Percentiles rank a stretch among this genome's conserved stretches.
These are phyloP conservation scores for Polietes domitor DNA, from an alignment of 2,888 invertebrate genomes.

Conservation along the genomic window DNA sequence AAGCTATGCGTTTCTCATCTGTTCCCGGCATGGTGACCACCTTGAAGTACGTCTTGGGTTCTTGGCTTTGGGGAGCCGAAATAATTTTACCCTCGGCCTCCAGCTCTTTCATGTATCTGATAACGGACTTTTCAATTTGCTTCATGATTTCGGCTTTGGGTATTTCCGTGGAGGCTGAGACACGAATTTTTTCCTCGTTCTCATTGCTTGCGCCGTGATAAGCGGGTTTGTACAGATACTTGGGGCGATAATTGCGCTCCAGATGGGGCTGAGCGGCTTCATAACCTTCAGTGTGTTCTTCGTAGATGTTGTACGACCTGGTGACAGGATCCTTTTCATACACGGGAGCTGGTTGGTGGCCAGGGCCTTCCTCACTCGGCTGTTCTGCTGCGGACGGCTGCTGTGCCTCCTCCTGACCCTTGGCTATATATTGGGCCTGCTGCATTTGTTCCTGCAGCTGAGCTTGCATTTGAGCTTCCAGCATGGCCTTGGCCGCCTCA, in stretches of 20 bases:
- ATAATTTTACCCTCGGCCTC: conserved; percentile 79
- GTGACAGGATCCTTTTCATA: conserved; percentile 77
- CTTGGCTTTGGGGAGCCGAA: conserved; percentile 71
- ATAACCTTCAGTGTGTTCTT: conserved; percentile 66
- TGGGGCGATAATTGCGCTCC: conserved; percentile 72
- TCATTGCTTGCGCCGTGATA: conserved; percentile 60
- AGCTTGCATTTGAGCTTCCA: conserved; percentile 65
- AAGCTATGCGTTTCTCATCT: conserved; percentile 74
- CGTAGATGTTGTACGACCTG: conserved; percentile 73
- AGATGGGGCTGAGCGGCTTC: conserved; percentile 49
- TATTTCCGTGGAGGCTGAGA: conserved; percentile 77
- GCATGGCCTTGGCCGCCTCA: conserved; percentile 48
- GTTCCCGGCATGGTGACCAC: conserved; percentile 69
- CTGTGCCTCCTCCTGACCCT: conserved; percentile 45
- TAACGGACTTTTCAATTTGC: conserved; percentile 80
- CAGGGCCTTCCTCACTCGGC: conserved; percentile 33
- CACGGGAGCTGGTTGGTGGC: conserved; percentile 70
- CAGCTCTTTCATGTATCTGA: conserved; percentile 80
- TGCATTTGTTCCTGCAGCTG: conserved; percentile 71
- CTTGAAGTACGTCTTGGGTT: conserved; percentile 76
- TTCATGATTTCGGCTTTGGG: conserved; percentile 79
- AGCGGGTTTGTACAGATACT: conserved; percentile 70
- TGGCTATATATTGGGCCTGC: conserved; percentile 66
- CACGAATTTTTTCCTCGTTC: conserved; percentile 72
- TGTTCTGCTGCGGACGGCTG: conserved; percentile 37